These are phyloP conservation scores for Bufo gargarizans DNA, from an alignment of 2,113 vertebrate species.

Conservation along the genomic window DNA sequence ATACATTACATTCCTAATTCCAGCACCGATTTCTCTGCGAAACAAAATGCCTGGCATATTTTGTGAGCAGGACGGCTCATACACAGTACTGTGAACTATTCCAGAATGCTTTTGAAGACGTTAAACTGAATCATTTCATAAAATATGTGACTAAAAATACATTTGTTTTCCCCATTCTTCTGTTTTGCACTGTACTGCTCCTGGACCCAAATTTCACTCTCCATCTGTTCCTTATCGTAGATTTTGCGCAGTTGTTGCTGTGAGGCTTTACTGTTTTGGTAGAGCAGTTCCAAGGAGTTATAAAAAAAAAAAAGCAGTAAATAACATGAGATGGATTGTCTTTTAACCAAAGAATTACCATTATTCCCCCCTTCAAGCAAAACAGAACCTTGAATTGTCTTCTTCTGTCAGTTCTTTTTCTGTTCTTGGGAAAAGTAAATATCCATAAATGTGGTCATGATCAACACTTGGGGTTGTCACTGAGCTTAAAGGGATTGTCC, in stretches of 20 bases:
- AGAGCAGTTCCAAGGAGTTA: neutral
- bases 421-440: too few relatives aligned
- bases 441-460: too few relatives aligned
- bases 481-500: too few relatives aligned
- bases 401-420: too few relatives aligned
- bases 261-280: neutral
- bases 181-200: neutral
- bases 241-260: neutral
- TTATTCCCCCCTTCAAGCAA: too few relatives aligned
- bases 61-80: neutral
- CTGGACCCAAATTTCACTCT: neutral
- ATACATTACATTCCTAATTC: neutral
- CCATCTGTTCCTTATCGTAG: neutral
- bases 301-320: too few relatives aligned
- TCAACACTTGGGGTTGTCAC: too few relatives aligned
- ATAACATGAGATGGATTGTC: too few relatives aligned
- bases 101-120: neutral
- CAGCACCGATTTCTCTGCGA: neutral
- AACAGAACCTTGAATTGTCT: too few relatives aligned
- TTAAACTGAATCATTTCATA: neutral
- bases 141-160: neutral
- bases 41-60: neutral
- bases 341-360: too few relatives aligned
- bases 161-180: neutral
- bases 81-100: neutral